Base-by-base conservation (phyloP, 2,113 vertebrate species). In the Chionis minor region DNA sequence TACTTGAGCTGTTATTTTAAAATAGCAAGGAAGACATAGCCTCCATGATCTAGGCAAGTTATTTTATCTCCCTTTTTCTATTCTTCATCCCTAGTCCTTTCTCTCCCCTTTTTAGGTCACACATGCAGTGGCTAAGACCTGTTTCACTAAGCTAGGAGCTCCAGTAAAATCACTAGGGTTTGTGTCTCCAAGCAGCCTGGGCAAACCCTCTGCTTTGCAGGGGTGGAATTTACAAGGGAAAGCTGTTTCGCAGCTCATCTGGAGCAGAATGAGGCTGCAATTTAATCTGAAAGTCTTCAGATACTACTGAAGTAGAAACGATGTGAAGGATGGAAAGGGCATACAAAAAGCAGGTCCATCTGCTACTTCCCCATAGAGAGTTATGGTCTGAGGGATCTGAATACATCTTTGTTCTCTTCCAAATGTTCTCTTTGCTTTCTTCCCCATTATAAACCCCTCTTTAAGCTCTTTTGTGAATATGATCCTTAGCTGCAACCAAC, bases 61-160 rank as follows among this genome's bases (percentile, higher is more conserved):
- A 1, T 55, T 77, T 77, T 73, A 52, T 22, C 16, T 61, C 20
- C 8, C 4, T 47, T 67, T 24, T 67, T 18, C n/a, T 67, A 5
- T 63, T 51, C 44, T 91, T 89, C 21, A 24, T 56, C 11, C 7
- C 7, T 18, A 58, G 17, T 8, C 15, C 23, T 56, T 89, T 77
- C 22, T 67, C 14, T 86, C 7, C 4, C 6, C 16, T 40, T 78
- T 94, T 77, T 19, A 67, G 14, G 32, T n/a, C 10, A 21, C 30
- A 12, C 0, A 0, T n/a, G 12, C 27, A 45, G 4, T 40, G 42
- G 6, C 32, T 12, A 17, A 88, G 54, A 56, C 4, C 24, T 66
- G 8, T 65, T 73, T 54, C 72, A n/a, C 19, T 18, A 58, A 79
- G 35, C 35, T n/a, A 32, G 44, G 16, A n/a, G 8, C 22, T 73